Evolutionary conservation across 2,888 invertebrate genomes (phyloP), one percentile per base, ranked within the genome.

Genomic region (Heliconius cydno): DNA sequence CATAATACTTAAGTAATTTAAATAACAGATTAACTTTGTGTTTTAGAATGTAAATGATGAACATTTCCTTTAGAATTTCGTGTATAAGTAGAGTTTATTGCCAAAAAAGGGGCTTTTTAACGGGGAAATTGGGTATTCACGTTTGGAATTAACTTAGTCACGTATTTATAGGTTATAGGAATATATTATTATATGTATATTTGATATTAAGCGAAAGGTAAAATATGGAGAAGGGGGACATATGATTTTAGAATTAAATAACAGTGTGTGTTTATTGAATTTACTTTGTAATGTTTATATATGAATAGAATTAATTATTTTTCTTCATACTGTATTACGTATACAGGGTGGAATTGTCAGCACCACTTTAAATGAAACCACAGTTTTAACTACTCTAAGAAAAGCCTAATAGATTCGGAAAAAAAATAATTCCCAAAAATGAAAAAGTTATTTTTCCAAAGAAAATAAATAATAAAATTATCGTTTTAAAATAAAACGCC

Each of bases 81-180:
- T 57, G 34, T 34, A 57, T 15, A 7, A 15, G 9, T 52, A 34
- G 22, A 38, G 34, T 4, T 60, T 73, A 60, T 34, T 34, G 60
- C 34, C 57, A 52, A 75, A 60, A 65, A 65, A 41, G 52, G 19
- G 52, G 7, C 65, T 46, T 46, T 75, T 65, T 41, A 63, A 41
- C 57, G 38, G n/a, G 28, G 73, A 78, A 78, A 78, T 78, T 78
- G 78, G 38, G n/a, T 66, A 73, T 73, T 73, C 66, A 19, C 10
- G 78, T 72, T 73, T 72, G 66, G 34, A 52, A 66, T 66, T 71
- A 73, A 73, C 28, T 52, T 73, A 57, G 67, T 66, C 38, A 78
- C 34, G 73, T 41, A 28, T 75, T 75, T 41, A 38, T 41, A 25
- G 15, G 25, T 70, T 15, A 15, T n/a, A 25, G 13, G 12, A 2